Conservation (phyloP, 2,888 invertebrate genomes). For the Tanypteryx hageni region DNA sequence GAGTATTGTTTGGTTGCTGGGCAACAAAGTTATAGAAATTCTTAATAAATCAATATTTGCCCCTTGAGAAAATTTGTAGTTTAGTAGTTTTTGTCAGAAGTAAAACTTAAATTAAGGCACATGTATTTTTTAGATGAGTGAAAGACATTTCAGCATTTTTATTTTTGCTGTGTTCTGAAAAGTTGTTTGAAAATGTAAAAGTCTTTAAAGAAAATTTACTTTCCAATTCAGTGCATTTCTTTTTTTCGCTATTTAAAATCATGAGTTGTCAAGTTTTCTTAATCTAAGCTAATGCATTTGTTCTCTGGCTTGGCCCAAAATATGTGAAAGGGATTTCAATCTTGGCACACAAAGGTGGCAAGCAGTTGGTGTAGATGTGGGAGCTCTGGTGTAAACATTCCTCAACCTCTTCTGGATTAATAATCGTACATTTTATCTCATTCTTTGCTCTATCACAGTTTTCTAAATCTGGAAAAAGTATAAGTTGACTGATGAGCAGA, state of each 20-base stretch:
- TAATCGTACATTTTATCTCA: conserved; percentile 50
- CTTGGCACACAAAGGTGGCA: conserved; percentile 33
- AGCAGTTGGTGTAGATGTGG: conserved; percentile 38
- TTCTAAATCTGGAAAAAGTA: conserved; percentile 49
- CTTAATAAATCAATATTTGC: conserved; percentile 28
- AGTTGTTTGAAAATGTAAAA: conserved; percentile 13
- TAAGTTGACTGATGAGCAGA: conserved; percentile 45
- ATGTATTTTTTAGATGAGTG: conserved; percentile 56
- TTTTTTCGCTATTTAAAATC: conserved; percentile 3
- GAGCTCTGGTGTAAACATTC: conserved; percentile 58
- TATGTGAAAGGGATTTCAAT: neutral
- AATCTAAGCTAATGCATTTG: conserved; percentile 20
- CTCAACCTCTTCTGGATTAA: conserved; percentile 50
- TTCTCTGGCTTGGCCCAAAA: conserved; percentile 24
- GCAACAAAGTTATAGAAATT: conserved; percentile 15
- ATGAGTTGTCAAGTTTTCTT: conserved; percentile 35
- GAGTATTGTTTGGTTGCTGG: conserved; percentile 56
- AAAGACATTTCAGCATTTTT: conserved; percentile 29
- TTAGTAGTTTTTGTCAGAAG: conserved; percentile 54
- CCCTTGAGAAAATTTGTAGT: conserved; percentile 38
- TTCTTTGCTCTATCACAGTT: conserved; percentile 52
- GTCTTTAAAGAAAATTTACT: neutral
- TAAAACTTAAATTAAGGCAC: conserved; percentile 40
- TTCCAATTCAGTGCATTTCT: conserved; percentile 34
- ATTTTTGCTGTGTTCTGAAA: conserved; percentile 21